These are phyloP conservation scores for Masticophis lateralis DNA, from an alignment of 2,797 vertebrate genomes.

Conservation along the genomic window DNA sequence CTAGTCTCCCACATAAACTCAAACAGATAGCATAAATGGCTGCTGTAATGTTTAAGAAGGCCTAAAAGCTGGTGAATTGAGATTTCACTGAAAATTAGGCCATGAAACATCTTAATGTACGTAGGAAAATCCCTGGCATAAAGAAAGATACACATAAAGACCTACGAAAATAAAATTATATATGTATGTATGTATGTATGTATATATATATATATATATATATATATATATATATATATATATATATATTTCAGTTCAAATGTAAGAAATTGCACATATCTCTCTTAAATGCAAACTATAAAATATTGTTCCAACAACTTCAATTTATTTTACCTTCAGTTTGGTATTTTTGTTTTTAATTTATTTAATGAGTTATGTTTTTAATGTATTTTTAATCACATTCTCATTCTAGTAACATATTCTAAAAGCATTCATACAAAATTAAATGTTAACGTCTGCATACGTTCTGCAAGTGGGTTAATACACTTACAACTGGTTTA, in stretches of 20 bases:
- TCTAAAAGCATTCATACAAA: slow-evolving; percentile 6
- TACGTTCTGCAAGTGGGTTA: slow-evolving; percentile 23
- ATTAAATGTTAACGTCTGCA: background rate
- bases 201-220: no score
- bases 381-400: background rate
- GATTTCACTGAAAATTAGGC: no score
- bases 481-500: background rate
- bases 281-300: slow-evolving; percentile 22
- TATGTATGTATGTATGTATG: fast-evolving
- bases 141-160: no score
- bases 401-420: background rate
- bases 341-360: background rate
- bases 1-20: no score
- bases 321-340: background rate
- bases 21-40: no score
- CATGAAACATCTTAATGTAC: no score
- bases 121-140: no score
- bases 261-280: background rate
- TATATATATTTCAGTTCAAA: background rate
- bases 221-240: no score
- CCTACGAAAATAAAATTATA: no score
- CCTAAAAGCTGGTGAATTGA: no score
- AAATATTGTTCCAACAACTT: background rate
- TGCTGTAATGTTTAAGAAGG: no score
- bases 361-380: background rate